Conservation (phyloP, 2,888 invertebrate species). For the Bruchidius siliquastri region DNA sequence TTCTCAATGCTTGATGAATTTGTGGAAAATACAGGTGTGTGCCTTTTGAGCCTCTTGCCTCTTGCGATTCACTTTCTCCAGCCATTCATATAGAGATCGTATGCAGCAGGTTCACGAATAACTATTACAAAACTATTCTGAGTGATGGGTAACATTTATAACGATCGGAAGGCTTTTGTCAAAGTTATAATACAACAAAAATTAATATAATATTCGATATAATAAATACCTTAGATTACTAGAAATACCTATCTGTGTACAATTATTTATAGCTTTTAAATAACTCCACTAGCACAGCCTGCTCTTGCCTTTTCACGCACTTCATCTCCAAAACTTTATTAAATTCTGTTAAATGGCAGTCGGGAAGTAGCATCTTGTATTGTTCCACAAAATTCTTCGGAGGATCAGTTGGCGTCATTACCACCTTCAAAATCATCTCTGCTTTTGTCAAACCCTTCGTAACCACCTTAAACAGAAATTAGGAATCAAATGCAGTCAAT, state of each 20-base stretch:
- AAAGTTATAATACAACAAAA: no score
- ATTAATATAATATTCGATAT: no score
- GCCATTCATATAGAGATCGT: no score
- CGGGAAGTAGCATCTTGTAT: constrained; percentile 84
- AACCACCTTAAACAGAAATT: constrained; percentile 45
- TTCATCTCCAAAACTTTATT: constrained; percentile 96
- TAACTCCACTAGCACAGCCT: constrained; percentile 54
- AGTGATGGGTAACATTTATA: no score
- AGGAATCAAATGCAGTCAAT: no score
- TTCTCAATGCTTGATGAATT: no score
- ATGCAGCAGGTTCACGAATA: no score
- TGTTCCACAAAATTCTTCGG: constrained; percentile 81
- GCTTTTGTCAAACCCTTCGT: constrained; percentile 87
- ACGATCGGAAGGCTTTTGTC: no score
- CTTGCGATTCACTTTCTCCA: no score
- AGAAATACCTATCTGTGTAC: neutral
- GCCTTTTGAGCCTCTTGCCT: no score
- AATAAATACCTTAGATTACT: neutral
- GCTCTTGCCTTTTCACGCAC: constrained; percentile 60
- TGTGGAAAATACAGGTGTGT: no score
- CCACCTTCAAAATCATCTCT: constrained; percentile 97
- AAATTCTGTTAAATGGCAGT: constrained; percentile 84
- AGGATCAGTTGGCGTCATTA: constrained; percentile 89
- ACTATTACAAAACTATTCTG: no score
- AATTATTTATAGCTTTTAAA: constrained; percentile 45